Evolutionary conservation across 1,140 invertebrate genomes (phyloP), one percentile per base, ranked within the genome.

Genomic region (Caerostris darwini): DNA sequence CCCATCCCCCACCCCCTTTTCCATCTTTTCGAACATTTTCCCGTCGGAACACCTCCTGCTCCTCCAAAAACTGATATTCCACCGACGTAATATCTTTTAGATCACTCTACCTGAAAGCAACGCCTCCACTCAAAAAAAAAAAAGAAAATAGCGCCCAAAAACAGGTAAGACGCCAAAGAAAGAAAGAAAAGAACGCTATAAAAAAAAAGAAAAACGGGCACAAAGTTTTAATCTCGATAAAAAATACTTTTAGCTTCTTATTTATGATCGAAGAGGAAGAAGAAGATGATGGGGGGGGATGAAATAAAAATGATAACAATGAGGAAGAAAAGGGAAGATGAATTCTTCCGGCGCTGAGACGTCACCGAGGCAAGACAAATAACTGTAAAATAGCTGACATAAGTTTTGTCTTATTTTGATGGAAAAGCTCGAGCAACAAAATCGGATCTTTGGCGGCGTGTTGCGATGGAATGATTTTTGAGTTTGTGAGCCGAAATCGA

Each of bases 311-410:
- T 34, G 0, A 8, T 34, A 6, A 1, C 53, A 10, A 12, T 3
- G 12, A 6, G 53, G 53, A 82, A 34, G 34, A 54, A n/a, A 34
- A 77, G n/a, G n/a, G 71, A 50, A 77, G 71, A 77, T 64, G n/a
- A n/a, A n/a, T n/a, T n/a, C n/a, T n/a, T n/a, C n/a, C n/a, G 34
- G 19, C 12, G 58, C 14, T 19, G 56, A 34, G 81, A 59, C 85
- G 90, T 92, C 90, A 92, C 59, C 53, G 34, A 64, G 81, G 58
- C 61, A 92, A 92, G 90, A 92, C 90, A 92, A 92, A 92, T 92
- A 92, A 92, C 90, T 92, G 90, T 14, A 92, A 92, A 92, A 92
- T 92, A 92, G 90, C 90, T 85, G 90, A 92, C 90, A 92, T 92
- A 83, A n/a, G 77, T 92, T 92, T 85, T 92, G 81, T 92, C 90